Conservation (phyloP, 1,140 invertebrate genomes). For the Plutomurus gul region DNA sequence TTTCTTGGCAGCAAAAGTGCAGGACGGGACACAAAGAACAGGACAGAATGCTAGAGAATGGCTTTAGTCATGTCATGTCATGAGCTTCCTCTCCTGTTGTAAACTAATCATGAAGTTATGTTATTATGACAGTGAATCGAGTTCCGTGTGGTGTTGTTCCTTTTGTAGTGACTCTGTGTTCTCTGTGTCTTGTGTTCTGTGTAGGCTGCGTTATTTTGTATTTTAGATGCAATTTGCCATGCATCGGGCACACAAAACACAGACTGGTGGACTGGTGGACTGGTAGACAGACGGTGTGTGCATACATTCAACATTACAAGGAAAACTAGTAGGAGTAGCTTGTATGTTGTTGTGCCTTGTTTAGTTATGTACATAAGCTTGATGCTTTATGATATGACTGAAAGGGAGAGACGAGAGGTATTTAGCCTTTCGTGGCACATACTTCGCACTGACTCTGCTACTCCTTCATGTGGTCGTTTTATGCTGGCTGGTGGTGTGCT, state of each 20-base stretch:
- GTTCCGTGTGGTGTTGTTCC: constrained; percentile 21
- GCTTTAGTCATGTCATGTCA: constrained; percentile 26
- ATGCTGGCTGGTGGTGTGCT: neutral
- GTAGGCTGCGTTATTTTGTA: constrained; percentile 20
- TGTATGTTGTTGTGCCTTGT: neutral
- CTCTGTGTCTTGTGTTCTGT: neutral
- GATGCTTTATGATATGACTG: neutral
- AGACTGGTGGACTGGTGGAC: neutral
- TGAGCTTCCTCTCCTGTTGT: constrained; percentile 25
- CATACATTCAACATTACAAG: neutral
- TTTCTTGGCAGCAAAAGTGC: neutral
- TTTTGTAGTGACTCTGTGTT: neutral
- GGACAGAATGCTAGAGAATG: neutral
- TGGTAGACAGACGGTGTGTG: neutral
- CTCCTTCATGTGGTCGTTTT: constrained; percentile 3
- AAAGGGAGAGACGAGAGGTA: constrained; percentile 17
- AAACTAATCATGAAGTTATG: constrained; percentile 30
- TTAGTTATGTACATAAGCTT: constrained; percentile 9
- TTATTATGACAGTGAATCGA: constrained; percentile 21
- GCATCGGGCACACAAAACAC: neutral
- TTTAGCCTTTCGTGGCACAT: constrained; percentile 33
- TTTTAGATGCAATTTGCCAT: constrained; percentile 6
- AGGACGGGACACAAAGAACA: neutral
- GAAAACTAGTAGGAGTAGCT: neutral
- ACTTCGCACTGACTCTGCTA: neutral